phyloP scores from a whole-genome alignment of 2,888 invertebrate genomes.

The Oscheius sp. region DNA sequence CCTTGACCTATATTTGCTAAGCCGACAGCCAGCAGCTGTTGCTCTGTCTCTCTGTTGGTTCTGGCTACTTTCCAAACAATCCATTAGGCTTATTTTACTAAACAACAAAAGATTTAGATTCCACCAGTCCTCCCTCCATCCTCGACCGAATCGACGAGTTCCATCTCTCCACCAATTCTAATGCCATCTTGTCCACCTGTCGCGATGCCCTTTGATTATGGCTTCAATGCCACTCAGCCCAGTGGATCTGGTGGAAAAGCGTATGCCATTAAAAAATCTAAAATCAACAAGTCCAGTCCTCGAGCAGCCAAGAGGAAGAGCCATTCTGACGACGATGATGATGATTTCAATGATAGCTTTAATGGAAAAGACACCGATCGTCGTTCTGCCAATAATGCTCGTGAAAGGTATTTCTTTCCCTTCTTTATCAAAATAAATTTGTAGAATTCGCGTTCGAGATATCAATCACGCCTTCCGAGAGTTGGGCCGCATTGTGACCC shows the following conservation, averaged over 20 bases:
- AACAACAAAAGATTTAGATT: not conserved
- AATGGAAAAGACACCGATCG: not conserved
- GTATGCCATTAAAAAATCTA: not conserved
- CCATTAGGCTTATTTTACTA: too few relatives aligned
- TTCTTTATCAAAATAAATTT: constrained; percentile 18
- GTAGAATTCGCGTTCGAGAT: constrained; percentile 94
- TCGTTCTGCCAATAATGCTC: constrained; percentile 1
- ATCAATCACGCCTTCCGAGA: constrained; percentile 99
- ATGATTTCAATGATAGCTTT: not conserved
- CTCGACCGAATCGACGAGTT: not conserved
- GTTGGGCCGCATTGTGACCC: constrained; percentile 95
- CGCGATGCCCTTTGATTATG: not conserved
- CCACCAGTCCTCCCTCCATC: constrained; percentile 9
- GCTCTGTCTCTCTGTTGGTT: too few relatives aligned
- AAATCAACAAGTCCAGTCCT: not conserved
- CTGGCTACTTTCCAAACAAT: too few relatives aligned
- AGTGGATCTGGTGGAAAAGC: constrained; percentile 16
- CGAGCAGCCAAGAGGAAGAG: constrained; percentile 2
- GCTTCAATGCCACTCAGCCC: constrained; percentile 5
- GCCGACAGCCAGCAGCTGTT: too few relatives aligned
- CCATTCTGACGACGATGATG: not conserved
- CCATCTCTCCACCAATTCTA: constrained; percentile 6
- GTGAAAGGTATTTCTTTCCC: not conserved
- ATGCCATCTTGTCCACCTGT: constrained; percentile 4
- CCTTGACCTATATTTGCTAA: too few relatives aligned